Evolutionary conservation across 2,888 invertebrate genomes (phyloP).

Genomic region (Drosophila phalerata): DNA sequence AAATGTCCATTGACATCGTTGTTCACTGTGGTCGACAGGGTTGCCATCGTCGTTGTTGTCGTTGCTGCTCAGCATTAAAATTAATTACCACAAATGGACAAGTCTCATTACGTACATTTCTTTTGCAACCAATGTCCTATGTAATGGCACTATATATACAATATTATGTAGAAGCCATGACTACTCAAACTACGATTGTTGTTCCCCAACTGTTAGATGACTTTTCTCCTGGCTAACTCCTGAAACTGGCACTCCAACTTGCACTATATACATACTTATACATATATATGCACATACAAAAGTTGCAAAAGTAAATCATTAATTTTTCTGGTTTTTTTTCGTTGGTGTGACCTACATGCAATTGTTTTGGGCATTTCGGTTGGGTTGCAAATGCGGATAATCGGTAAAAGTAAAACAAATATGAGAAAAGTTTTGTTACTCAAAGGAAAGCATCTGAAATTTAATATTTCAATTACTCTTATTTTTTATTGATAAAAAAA

Average conservation of each 20-base stretch:
- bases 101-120: constrained; percentile 67
- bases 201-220: constrained; percentile 41
- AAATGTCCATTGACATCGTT: constrained; percentile 70
- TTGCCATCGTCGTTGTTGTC: constrained; percentile 44
- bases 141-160: constrained; percentile 12
- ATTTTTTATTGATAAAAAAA: too few species aligned
- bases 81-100: constrained; percentile 80
- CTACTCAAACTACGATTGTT: constrained; percentile 36
- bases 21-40: constrained; percentile 39
- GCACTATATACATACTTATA: constrained; percentile 36
- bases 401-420: background rate
- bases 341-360: constrained; percentile 27
- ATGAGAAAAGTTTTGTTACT: background rate
- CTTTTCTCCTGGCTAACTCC: constrained; percentile 22
- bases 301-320: constrained; percentile 71
- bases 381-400: background rate
- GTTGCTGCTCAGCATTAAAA: constrained; percentile 73
- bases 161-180: constrained; percentile 11
- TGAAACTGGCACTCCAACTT: constrained; percentile 44
- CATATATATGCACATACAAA: constrained; percentile 31
- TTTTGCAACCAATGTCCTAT: constrained; percentile 36
- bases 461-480: background rate
- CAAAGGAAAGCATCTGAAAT: background rate
- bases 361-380: constrained; percentile 25
- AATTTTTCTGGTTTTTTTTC: constrained; percentile 33